Evolutionary conservation across 2,113 vertebrate species (phyloP), one percentile per base, ranked within the genome.

Genomic region (Stegastes partitus): DNA sequence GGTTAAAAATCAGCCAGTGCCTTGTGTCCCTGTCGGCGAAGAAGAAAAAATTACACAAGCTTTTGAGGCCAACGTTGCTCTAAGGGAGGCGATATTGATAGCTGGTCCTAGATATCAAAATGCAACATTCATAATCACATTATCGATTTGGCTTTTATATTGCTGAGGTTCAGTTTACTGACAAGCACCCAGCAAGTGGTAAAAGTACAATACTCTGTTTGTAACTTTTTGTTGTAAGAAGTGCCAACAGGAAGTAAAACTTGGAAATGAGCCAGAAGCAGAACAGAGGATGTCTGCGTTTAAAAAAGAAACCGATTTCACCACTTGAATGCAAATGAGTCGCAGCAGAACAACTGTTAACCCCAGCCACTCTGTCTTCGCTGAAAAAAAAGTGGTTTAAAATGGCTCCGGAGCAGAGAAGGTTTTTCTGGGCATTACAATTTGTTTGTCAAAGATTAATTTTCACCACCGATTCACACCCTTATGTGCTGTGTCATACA

Each of bases 1-100:
- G 59, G 75, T 79, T 70, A 82, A 68, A 70, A 74, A 70, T 50
- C 16, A 16, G 64, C 44, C 45, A 1, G 12, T 21, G 67, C 53
- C 73, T 57, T 51, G n/a, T 68, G 71, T 77, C 59, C 66, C 68
- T 76, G 58, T 68, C 84, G 66, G 56, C 53, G 28, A 25, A 56
- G 59, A 85, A 83, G 68, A 85, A 83, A 77, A 54, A 68, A 57
- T 74, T 11, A 71, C 68, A 81, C 63, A 68, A 61, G 73, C 66
- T 66, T n/a, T 49, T 7, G 15, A 10, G 55, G 61, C 26, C 50
- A 42, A 68, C 63, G 25, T 76, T 55, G 71, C 44, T 55, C 3
- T 7, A 26, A 34, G 25, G 19, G 54, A 59, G 58, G 49, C 23
- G 59, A 70, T 62, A 39, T 56, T 57, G 66, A 55, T 26, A 21